These are phyloP conservation scores for Caenorhabditis latens DNA, from an alignment of 1,140 invertebrate species.

Conservation along the genomic window DNA sequence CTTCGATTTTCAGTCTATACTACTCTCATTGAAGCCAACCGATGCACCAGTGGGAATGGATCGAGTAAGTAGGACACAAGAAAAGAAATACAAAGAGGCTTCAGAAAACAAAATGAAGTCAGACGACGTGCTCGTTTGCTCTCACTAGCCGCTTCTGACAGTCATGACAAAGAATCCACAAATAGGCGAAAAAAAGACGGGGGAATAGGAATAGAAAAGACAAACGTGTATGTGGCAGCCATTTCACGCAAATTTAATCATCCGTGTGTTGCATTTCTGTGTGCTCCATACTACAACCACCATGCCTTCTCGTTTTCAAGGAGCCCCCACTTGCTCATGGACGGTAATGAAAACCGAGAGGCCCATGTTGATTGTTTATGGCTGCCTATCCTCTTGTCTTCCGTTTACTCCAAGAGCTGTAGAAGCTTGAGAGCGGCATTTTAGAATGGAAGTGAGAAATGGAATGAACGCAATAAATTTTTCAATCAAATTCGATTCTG, in stretches of 20 bases:
- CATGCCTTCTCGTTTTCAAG: neutral
- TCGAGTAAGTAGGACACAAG: conserved; percentile 36
- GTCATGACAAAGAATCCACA: conserved; percentile 1
- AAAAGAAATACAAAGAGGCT: neutral
- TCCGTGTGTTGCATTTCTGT: conserved; percentile 52
- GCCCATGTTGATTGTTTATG: conserved; percentile 43
- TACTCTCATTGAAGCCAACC: conserved; percentile 45
- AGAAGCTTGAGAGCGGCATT: neutral
- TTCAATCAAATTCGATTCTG: conserved; percentile 34
- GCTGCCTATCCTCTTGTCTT: conserved; percentile 33
- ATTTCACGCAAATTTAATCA: conserved; percentile 54
- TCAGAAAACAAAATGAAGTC: neutral
- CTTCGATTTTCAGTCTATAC: conserved; percentile 49
- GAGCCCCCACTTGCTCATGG: neutral
- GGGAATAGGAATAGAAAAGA: neutral
- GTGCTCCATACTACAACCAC: conserved; percentile 4
- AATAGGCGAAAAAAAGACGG: neutral
- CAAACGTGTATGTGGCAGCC: conserved; percentile 35
- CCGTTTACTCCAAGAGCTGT: conserved; percentile 16
- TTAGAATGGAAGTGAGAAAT: neutral
- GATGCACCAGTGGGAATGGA: conserved; percentile 52
- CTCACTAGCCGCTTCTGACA: conserved; percentile 3
- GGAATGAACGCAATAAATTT: conserved; percentile 30
- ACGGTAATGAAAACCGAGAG: conserved; percentile 48
- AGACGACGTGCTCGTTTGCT: conserved; percentile 16